Evolutionary conservation across 2,113 vertebrate species (phyloP).

Genomic region (Excalfactoria chinensis): DNA sequence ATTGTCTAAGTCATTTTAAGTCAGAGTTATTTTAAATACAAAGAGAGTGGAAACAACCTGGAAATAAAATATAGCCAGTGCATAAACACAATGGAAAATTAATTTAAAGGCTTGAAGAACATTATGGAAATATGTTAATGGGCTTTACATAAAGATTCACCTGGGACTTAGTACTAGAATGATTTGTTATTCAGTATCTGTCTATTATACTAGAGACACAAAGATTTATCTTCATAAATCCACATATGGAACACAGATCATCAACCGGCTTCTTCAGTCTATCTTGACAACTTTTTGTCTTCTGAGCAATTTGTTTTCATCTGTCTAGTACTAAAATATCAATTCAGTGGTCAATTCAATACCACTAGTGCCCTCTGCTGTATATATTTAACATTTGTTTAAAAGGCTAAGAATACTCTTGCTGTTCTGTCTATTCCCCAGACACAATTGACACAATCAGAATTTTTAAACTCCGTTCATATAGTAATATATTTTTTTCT

Average conservation of each 20-base stretch:
- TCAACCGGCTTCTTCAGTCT: not conserved
- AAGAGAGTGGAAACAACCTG: not conserved
- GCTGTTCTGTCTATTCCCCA: not conserved
- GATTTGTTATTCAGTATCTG: not conserved
- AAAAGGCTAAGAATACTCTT: not conserved
- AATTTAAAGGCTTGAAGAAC: not conserved
- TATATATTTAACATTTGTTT: not conserved
- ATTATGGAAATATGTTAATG: conserved; percentile 33
- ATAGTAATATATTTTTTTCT: not conserved
- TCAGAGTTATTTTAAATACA: not conserved
- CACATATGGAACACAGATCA: not conserved
- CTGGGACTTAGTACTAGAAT: not conserved
- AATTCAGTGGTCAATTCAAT: conserved; percentile 12
- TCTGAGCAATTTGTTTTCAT: not conserved
- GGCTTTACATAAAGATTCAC: conserved; percentile 16
- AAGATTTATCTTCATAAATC: conserved; percentile 19
- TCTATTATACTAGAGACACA: not conserved
- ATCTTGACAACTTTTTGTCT: not conserved
- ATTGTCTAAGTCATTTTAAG: not conserved
- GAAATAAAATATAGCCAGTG: not conserved
- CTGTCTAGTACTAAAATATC: not conserved
- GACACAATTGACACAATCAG: not conserved
- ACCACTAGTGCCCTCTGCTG: conserved; percentile 65
- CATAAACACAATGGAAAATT: not conserved
- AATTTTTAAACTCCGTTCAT: not conserved